These are phyloP conservation scores for Cotesia typhae DNA, from an alignment of 1,140 invertebrate species.

Conservation along the genomic window DNA sequence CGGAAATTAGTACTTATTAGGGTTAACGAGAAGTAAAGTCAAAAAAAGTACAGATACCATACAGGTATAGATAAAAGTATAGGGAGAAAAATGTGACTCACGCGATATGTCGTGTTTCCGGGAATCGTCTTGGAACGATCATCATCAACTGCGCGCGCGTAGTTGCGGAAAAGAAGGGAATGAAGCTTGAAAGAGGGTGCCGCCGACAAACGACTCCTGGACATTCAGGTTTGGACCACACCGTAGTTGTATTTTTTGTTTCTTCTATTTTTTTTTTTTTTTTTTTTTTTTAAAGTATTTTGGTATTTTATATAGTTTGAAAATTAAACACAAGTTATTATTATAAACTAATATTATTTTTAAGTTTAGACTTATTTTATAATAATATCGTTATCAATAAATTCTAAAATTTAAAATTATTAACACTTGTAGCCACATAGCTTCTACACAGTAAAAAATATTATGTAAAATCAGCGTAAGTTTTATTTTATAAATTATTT, in stretches of 20 bases:
- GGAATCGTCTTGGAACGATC: slow-evolving; percentile 28
- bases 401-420: too few relatives aligned
- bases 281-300: neutral
- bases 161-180: slow-evolving; percentile 4
- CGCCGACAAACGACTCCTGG: slow-evolving; percentile 36
- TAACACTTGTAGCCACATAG: too few relatives aligned
- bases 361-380: too few relatives aligned
- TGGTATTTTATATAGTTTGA: slow-evolving; percentile 3
- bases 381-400: too few relatives aligned
- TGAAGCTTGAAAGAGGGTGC: slow-evolving; percentile 24
- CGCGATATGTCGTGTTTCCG: slow-evolving; percentile 30
- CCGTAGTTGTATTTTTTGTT: slow-evolving; percentile 16
- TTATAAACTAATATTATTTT: too few relatives aligned
- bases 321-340: neutral
- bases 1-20: neutral
- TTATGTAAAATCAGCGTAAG: too few relatives aligned
- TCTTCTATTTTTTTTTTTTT: slow-evolving; percentile 18
- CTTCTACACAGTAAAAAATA: too few relatives aligned
- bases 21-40: slow-evolving; percentile 7
- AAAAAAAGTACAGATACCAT: slow-evolving; percentile 13
- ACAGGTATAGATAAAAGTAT: slow-evolving; percentile 12
- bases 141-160: slow-evolving; percentile 3
- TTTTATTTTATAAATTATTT: too few relatives aligned
- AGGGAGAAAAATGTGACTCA: slow-evolving; percentile 23
- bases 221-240: slow-evolving; percentile 25